Conservation (phyloP, 2,797 vertebrate species). For the Coregonus suidteri region DNA sequence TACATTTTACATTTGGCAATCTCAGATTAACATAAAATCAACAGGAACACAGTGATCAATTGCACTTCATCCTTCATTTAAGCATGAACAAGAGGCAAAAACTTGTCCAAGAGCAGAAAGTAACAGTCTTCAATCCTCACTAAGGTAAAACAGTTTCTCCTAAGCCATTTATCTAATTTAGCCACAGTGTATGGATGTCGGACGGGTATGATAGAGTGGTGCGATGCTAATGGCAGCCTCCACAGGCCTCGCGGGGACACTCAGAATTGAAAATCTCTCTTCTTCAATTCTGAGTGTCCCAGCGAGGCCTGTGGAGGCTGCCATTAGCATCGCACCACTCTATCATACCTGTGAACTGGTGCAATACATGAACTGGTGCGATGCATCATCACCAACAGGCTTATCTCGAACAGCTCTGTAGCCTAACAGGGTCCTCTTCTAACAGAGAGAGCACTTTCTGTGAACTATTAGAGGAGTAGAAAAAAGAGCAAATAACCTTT, state of each 20-base stretch:
- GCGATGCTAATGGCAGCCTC: slow-evolving; percentile 7
- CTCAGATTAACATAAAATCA: slow-evolving; percentile 9
- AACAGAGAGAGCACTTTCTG: slow-evolving; percentile 34
- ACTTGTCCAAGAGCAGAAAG: slow-evolving; percentile 34
- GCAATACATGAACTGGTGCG: slow-evolving; percentile 28
- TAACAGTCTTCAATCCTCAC: slow-evolving; percentile 15
- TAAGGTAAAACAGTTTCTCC: slow-evolving; percentile 36
- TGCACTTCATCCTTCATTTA: slow-evolving; percentile 23
- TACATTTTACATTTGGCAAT: slow-evolving; percentile 33
- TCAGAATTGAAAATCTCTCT: slow-evolving; percentile 3
- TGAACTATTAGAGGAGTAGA: neutral
- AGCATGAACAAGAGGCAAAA: slow-evolving; percentile 26
- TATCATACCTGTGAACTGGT: too few species aligned
- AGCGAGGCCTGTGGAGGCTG: too few species aligned
- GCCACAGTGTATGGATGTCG: slow-evolving; percentile 5
- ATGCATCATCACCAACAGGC: slow-evolving; percentile 45
- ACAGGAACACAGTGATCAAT: slow-evolving; percentile 15
- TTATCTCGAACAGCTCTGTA: slow-evolving; percentile 43
- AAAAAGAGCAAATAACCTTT: neutral
- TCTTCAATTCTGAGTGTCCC: too few species aligned
- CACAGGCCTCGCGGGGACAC: slow-evolving; percentile 17
- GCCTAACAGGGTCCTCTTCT: slow-evolving; percentile 22
- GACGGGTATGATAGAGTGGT: slow-evolving; percentile 22
- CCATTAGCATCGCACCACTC: too few species aligned
- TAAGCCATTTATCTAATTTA: slow-evolving; percentile 59